phyloP scores from a whole-genome alignment of 2,113 vertebrate species.

The Raphicerus campestris region DNA sequence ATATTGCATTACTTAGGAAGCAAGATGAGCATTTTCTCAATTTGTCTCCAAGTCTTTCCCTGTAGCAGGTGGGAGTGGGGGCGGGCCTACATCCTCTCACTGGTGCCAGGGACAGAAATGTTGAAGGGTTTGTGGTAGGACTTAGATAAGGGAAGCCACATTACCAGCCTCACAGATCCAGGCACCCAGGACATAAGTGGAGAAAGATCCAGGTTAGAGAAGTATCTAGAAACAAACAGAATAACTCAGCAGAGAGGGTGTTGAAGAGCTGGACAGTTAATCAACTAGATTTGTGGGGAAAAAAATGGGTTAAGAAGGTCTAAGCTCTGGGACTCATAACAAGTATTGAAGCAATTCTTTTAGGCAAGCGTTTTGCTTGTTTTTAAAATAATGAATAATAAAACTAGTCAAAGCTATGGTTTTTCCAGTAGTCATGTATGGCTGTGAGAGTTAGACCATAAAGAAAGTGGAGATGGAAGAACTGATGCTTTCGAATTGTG shows the following conservation, averaged over 20 bases:
- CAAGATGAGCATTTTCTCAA: not conserved
- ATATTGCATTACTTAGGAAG: not conserved
- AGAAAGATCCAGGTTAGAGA: not conserved
- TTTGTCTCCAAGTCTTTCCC: not conserved
- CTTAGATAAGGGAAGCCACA: not conserved
- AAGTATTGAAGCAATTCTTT: not conserved
- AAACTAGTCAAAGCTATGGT: not conserved
- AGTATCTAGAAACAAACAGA: not conserved
- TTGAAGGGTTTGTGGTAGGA: not conserved
- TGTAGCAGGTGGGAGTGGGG: fast-evolving
- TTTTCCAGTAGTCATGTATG: not conserved
- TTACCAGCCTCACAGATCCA: not conserved
- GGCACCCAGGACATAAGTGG: not conserved
- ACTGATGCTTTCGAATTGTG: not conserved
- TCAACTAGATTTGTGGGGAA: not conserved
- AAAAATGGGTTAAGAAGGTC: not conserved
- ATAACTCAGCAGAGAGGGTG: not conserved
- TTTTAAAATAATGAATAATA: conserved; percentile 2
- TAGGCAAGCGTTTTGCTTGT: not conserved
- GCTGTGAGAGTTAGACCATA: not conserved
- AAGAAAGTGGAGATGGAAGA: not conserved
- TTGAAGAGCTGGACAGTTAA: not conserved
- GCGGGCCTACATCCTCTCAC: not conserved
- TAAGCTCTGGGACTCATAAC: not conserved
- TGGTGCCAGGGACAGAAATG: not conserved